Conservation (phyloP, 2,797 vertebrate species). For the Silurus aristotelis region DNA sequence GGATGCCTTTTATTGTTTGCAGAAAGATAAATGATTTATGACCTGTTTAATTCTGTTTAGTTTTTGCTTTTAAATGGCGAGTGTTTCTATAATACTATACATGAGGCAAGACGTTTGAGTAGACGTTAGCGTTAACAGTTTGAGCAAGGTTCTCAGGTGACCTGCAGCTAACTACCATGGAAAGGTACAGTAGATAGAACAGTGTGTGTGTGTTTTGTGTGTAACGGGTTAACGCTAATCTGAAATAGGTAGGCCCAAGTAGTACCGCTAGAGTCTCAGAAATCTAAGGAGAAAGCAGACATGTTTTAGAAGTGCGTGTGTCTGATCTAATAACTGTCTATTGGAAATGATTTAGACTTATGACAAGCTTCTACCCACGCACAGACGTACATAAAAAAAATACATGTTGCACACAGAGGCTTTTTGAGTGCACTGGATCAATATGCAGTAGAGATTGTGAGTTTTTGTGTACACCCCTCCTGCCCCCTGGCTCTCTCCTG, state of each 20-base stretch:
- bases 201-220: not conserved
- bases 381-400: conserved; percentile 44
- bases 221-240: not conserved
- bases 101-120: not conserved
- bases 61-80: conserved; percentile 13
- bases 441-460: conserved; percentile 75
- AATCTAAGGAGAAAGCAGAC: not conserved
- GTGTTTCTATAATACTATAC: not conserved
- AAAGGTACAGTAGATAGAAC: conserved; percentile 28
- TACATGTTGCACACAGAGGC: conserved; percentile 53
- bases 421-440: conserved; percentile 78
- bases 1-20: conserved; percentile 54
- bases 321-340: conserved; percentile 2
- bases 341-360: conserved; percentile 6
- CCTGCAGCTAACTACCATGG: conserved; percentile 50
- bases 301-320: not conserved
- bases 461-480: conserved; percentile 60
- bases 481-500: conserved; percentile 67
- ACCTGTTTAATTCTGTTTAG: conserved; percentile 2
- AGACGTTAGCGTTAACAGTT: not conserved
- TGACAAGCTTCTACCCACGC: conserved; percentile 24
- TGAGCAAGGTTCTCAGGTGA: conserved; percentile 2
- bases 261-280: not conserved
- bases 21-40: conserved; percentile 62
- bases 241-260: not conserved